phyloP scores from a whole-genome alignment of 2,797 vertebrate genomes.

The Gymnothorax reevesii region DNA sequence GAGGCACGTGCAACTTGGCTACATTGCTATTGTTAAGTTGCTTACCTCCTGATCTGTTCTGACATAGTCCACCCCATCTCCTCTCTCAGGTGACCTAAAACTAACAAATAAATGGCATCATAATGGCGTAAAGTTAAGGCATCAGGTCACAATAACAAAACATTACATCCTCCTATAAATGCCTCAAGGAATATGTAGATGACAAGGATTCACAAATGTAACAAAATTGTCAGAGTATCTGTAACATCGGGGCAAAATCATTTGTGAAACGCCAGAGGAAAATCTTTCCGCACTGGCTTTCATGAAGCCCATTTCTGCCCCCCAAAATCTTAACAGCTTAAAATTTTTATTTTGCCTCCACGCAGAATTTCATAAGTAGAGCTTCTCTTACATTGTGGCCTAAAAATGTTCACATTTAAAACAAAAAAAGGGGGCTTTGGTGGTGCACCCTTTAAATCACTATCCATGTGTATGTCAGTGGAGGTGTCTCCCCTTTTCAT shows the following conservation, averaged over 20 bases:
- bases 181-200: not conserved
- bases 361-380: not conserved
- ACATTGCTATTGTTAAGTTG: not conserved
- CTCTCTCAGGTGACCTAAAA: slow-evolving; percentile 85
- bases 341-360: not conserved
- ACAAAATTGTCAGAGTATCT: not conserved
- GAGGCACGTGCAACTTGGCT: not conserved
- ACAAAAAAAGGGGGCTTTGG: not conserved
- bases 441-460: no score
- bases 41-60: slow-evolving; percentile 91
- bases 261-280: not conserved
- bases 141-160: not conserved
- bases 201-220: not conserved
- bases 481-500: no score
- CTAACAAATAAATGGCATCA: slow-evolving; percentile 65
- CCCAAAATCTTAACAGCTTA: not conserved
- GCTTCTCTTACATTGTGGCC: not conserved
- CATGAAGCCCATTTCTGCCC: not conserved
- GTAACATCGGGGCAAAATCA: not conserved
- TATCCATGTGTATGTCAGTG: no score
- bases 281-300: not conserved
- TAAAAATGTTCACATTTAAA: not conserved
- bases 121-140: not conserved
- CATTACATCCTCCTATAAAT: not conserved
- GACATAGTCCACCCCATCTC: slow-evolving; percentile 83